Percentiles rank a stretch among this genome's conserved stretches.
These are phyloP conservation scores for Spilosoma lubricipeda DNA, from an alignment of 2,888 invertebrate genomes.

Conservation along the genomic window DNA sequence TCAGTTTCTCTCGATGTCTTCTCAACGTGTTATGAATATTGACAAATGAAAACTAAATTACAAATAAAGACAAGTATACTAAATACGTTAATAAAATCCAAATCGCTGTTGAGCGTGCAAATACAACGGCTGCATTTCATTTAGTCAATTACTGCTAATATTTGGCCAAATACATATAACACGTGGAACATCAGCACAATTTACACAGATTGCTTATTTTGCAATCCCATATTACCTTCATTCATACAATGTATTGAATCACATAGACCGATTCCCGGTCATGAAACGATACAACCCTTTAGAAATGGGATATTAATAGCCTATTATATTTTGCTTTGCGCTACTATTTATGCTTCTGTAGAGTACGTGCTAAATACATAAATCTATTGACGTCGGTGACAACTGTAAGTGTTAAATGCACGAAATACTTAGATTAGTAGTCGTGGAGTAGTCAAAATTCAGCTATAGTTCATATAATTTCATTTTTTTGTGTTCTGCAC, in stretches of 20 bases:
- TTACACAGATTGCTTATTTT: slow-evolving; percentile 17
- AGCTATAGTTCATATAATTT: no score
- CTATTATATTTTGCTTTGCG: slow-evolving; percentile 32
- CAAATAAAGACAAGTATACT: no score
- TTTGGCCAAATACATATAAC: background rate
- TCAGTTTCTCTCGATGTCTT: no score
- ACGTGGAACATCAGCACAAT: slow-evolving; percentile 10
- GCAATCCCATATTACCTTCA: slow-evolving; percentile 18
- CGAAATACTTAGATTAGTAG: no score
- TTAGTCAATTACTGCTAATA: background rate
- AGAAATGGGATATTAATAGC: slow-evolving; percentile 44
- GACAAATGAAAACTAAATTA: no score
- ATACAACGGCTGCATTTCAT: background rate
- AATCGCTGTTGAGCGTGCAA: background rate
- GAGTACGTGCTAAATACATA: background rate
- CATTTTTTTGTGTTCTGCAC: no score
- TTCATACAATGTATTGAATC: slow-evolving; percentile 20
- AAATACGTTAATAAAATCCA: background rate
- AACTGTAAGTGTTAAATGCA: background rate
- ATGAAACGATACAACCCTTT: slow-evolving; percentile 39
- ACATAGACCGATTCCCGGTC: slow-evolving; percentile 22
- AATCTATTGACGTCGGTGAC: background rate
- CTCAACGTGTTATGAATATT: no score
- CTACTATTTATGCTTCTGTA: slow-evolving; percentile 17
- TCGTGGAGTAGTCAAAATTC: no score